Evolutionary conservation across 2,797 vertebrate species (phyloP), one percentile per base, ranked within the genome.

Genomic region (Benthosema pterotum): DNA sequence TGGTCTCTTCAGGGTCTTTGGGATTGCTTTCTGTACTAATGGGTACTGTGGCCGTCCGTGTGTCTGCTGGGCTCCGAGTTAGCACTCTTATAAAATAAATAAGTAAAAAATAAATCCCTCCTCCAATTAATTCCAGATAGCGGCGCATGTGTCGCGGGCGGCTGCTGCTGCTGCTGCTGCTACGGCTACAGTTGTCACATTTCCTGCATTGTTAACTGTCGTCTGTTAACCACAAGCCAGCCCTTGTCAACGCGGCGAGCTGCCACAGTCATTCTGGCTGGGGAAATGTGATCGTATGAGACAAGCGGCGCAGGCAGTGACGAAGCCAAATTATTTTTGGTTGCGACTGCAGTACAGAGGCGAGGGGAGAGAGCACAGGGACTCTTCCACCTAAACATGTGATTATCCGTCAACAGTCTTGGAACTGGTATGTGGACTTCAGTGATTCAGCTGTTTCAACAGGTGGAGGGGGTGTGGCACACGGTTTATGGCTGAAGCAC

Each of bases 1-100:
- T 71, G 55, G 64, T 75, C 68, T 70, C 70, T 63, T 61, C 52
- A 0, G 68, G 73, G 63, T 69, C 48, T 77, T 72, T 63, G 50
- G 59, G 56, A 74, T 64, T 55, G 49, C 25, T 60, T 59, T 14
- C 32, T 32, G 47, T 53, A 57, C 64, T 79, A 79, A 77, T 72
- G 74, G 65, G 28, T 47, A 38, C 38, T 59, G 42, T 52, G 45
- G 60, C 63, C 0, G 59, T 63, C n/a, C n/a, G n/a, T n/a, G n/a
- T n/a, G n/a, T n/a, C 67, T 79, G 57, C 67, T 69, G 19, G 49
- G 49, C 54, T 66, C 52, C 55, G 64, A 59, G 61, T n/a, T n/a
- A 51, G 38, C 52, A 22, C 14, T 16, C 53, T 52, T 45, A 49
- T 59, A 42, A 66, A 63, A 53, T 54, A 47, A 25, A 25, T n/a